Percentiles rank a stretch among this genome's conserved stretches.
phyloP scores from a whole-genome alignment of 2,888 invertebrate genomes.

The Sinopyrophorus schimmeli region DNA sequence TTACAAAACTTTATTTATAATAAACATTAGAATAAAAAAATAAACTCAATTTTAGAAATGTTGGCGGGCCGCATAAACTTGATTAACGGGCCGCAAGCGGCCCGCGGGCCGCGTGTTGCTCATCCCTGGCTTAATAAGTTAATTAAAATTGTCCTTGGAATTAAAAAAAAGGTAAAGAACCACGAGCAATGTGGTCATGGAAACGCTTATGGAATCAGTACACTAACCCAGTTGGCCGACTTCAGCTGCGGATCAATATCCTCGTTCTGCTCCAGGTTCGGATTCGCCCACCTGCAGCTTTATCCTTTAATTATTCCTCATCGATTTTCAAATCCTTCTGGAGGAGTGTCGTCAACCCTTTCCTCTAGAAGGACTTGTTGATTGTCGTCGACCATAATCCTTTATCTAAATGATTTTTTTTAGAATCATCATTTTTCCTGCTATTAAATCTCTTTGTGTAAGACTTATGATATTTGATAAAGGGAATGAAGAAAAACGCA shows the following conservation, averaged over 20 bases:
- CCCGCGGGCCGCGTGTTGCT: no score
- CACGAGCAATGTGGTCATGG: conserved; percentile 27
- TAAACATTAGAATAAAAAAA: no score
- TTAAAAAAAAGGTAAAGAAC: conserved; percentile 14
- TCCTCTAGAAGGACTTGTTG: conserved; percentile 4
- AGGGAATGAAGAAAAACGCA: conserved; percentile 2
- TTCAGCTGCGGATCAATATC: conserved; percentile 28
- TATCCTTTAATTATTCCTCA: conserved; percentile 4
- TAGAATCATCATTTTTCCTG: not conserved
- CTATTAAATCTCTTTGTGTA: not conserved
- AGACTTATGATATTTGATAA: no score
- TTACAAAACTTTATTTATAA: no score
- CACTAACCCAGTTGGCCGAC: conserved; percentile 30
- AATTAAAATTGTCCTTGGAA: conserved; percentile 21
- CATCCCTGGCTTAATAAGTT: no score
- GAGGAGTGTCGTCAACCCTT: conserved; percentile 4
- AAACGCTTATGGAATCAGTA: conserved; percentile 27
- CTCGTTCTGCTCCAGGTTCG: conserved; percentile 24
- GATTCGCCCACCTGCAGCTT: conserved; percentile 19
- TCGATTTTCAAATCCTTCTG: not conserved
- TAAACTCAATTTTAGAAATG: no score
- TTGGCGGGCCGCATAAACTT: no score
- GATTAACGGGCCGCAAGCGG: no score
- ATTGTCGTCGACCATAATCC: conserved; percentile 1
- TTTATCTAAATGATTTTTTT: not conserved